A percentile compares a stretch with the other conserved stretches of the same genome.
Evolutionary conservation across 2,797 vertebrate genomes (phyloP).

Genomic region (Remorina albescens): DNA sequence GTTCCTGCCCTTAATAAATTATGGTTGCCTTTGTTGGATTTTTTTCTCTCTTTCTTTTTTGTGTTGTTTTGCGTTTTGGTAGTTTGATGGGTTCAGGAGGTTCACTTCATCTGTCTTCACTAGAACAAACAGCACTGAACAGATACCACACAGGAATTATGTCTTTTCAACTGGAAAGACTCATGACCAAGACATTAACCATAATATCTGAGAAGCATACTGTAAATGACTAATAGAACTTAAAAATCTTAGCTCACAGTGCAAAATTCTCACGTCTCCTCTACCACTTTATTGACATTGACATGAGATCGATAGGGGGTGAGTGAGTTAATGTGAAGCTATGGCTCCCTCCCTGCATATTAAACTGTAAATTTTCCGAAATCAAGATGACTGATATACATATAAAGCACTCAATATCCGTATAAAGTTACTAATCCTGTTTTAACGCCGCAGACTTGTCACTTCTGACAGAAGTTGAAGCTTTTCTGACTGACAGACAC

Average conservation of each 20-base stretch:
- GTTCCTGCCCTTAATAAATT: too few species aligned
- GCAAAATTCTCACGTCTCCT: neutral
- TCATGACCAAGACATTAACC: neutral
- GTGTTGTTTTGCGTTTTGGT: too few species aligned
- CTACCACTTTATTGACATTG: neutral
- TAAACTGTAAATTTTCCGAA: neutral
- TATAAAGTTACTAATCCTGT: constrained; percentile 25
- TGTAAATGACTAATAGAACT: too few species aligned
- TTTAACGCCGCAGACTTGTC: constrained; percentile 42
- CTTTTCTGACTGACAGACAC: constrained; percentile 52
- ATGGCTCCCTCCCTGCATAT: neutral
- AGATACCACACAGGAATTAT: neutral
- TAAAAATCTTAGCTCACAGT: neutral
- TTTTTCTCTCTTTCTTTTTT: too few species aligned
- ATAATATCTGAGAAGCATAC: too few species aligned
- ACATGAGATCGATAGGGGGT: neutral
- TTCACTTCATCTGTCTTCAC: too few species aligned
- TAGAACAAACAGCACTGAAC: neutral
- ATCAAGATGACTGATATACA: neutral
- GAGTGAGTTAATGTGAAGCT: neutral
- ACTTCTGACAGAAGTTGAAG: constrained; percentile 38
- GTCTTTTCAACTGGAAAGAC: neutral
- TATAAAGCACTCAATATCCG: constrained; percentile 2
- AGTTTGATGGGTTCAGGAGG: too few species aligned
- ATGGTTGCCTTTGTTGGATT: too few species aligned